Conservation (phyloP, 2,113 vertebrate genomes). For the Ranitomeya imitator region DNA sequence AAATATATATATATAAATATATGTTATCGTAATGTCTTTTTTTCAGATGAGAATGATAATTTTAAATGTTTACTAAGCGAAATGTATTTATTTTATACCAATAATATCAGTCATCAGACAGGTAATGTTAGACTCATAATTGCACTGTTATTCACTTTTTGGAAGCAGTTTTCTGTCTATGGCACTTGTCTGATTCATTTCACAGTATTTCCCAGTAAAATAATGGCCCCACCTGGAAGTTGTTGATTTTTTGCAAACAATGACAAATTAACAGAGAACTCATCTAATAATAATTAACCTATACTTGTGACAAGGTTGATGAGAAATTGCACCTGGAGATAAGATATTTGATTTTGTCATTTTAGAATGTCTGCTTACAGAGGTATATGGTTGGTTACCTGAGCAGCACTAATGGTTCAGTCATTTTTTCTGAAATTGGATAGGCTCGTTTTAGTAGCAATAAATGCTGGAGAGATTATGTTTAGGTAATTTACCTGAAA, state of each 20-base stretch:
- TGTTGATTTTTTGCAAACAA: neutral
- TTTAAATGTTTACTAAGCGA: no score
- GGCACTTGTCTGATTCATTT: neutral
- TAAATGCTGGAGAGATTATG: conserved; percentile 38
- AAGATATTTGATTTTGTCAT: conserved; percentile 24
- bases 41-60: no score
- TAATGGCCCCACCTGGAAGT: neutral
- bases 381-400: conserved; percentile 32
- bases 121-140: neutral
- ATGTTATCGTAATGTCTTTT: no score
- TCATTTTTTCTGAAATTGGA: conserved; percentile 5
- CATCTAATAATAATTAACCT: conserved; percentile 13
- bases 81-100: no score
- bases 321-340: conserved; percentile 8
- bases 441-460: conserved; percentile 11
- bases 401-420: conserved; percentile 30
- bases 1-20: no score
- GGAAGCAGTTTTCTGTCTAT: neutral
- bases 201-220: neutral
- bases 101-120: neutral
- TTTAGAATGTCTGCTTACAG: conserved; percentile 15
- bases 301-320: conserved; percentile 19
- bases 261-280: neutral
- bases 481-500: conserved; percentile 41
- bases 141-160: neutral